Percentiles rank a stretch among this genome's conserved stretches.
Evolutionary conservation across 37 sponge, comb jelly and placozoan genomes (phyloP).

Genomic region (Halichondria panicea): DNA sequence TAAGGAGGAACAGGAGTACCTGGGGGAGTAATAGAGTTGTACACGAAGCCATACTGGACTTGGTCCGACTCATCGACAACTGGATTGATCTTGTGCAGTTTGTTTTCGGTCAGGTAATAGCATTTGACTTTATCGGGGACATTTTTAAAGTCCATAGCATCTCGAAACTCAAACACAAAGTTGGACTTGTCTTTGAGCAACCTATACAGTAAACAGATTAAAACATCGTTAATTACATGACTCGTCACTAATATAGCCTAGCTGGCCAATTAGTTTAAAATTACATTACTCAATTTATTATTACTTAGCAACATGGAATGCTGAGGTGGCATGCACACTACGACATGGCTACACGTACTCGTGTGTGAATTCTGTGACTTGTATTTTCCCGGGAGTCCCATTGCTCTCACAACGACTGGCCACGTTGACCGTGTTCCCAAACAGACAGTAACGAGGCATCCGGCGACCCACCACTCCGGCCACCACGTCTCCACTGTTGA

Average conservation of each 20-base stretch:
- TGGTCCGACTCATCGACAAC: slow-evolving; percentile 32
- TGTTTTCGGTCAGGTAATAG: slow-evolving; percentile 75
- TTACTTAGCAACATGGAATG: too few relatives aligned
- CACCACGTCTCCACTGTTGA: slow-evolving; percentile 88
- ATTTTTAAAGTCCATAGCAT: slow-evolving; percentile 73
- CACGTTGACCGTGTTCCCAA: slow-evolving; percentile 97
- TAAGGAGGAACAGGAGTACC: slow-evolving; percentile 21
- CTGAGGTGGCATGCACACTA: background rate
- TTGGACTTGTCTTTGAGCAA: slow-evolving; percentile 58
- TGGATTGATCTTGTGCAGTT: slow-evolving; percentile 14
- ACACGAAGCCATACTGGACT: slow-evolving; percentile 22
- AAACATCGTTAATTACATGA: background rate
- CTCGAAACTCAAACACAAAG: slow-evolving; percentile 67
- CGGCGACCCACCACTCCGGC: slow-evolving; percentile 92
- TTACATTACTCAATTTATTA: too few relatives aligned
- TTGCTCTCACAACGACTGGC: slow-evolving; percentile 92
- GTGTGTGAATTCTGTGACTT: slow-evolving; percentile 81
- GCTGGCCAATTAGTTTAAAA: too few relatives aligned
- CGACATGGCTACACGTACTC: slow-evolving; percentile 35
- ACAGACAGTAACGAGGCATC: slow-evolving; percentile 98
- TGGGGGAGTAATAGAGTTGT: too few relatives aligned
- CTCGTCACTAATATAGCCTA: too few relatives aligned
- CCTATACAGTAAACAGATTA: background rate
- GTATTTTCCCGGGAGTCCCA: slow-evolving; percentile 74
- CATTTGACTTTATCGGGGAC: slow-evolving; percentile 57